phyloP scores from a whole-genome alignment of 2,797 vertebrate species.

The Cynopterus sphinx region DNA sequence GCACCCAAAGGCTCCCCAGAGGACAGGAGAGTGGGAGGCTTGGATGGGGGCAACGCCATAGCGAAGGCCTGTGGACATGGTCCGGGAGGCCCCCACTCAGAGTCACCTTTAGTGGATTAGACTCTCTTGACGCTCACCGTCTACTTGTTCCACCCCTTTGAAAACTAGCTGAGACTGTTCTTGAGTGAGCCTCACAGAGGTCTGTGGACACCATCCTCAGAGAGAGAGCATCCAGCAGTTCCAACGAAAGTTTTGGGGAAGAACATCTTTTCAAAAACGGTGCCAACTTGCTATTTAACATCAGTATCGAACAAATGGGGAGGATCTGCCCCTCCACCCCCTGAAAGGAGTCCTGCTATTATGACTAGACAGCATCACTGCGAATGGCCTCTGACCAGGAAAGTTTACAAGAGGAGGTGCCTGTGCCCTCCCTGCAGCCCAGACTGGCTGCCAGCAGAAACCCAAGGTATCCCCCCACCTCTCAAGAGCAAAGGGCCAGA shows the following conservation, averaged over 20 bases:
- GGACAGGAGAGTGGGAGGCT: background rate
- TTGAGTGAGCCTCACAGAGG: background rate
- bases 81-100: background rate
- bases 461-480: no score
- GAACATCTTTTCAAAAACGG: background rate
- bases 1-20: background rate
- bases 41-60: fast-evolving
- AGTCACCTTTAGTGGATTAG: background rate
- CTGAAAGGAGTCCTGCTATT: background rate
- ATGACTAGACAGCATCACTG: fast-evolving
- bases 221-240: background rate
- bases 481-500: background rate
- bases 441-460: background rate
- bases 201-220: no score
- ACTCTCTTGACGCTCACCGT: background rate
- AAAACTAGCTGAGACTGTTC: background rate
- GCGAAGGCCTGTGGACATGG: background rate
- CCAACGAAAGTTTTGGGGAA: background rate
- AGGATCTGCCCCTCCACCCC: background rate
- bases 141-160: background rate
- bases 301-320: background rate
- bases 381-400: background rate
- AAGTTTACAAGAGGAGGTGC: background rate
- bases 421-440: no score
- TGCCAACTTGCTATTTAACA: background rate